These are phyloP conservation scores for Bactericera cockerelli DNA, from an alignment of 1,140 invertebrate species.

Conservation along the genomic window DNA sequence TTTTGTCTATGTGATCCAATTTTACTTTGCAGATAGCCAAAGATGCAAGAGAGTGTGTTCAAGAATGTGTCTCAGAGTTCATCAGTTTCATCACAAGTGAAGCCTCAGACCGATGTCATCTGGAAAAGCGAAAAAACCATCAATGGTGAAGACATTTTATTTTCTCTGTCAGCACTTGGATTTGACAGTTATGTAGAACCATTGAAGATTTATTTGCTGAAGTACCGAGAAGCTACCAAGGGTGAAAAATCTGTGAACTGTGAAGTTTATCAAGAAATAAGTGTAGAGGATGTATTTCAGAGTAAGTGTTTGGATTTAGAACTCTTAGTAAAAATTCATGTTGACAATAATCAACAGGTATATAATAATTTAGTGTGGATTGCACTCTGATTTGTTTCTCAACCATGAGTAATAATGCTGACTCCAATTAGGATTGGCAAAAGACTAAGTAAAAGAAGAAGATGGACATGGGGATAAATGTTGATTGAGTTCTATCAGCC, in stretches of 20 bases:
- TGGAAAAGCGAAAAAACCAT: conserved; percentile 99
- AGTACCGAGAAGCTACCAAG: conserved; percentile 65
- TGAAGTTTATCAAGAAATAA: conserved; percentile 23
- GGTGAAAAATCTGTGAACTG: conserved; percentile 22
- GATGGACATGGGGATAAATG: too few species aligned
- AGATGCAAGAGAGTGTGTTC: conserved; percentile 97
- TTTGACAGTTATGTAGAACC: conserved; percentile 99
- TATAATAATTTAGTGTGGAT: too few species aligned
- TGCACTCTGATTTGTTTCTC: too few species aligned
- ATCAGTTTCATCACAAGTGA: conserved; percentile 99
- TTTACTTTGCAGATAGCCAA: conserved; percentile 87
- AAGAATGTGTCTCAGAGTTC: conserved; percentile 99
- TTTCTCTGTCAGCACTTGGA: conserved; percentile 89
- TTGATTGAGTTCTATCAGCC: too few species aligned
- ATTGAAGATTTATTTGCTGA: conserved; percentile 88
- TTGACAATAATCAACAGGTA: too few species aligned
- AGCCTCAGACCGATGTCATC: conserved; percentile 87
- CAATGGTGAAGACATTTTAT: conserved; percentile 95
- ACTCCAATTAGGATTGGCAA: too few species aligned
- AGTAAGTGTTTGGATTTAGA: conserved; percentile 17
- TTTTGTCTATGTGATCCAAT: too few species aligned
- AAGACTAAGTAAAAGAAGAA: too few species aligned
- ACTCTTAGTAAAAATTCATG: too few species aligned
- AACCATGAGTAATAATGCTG: too few species aligned
- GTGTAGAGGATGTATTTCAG: conserved; percentile 22